Conservation (phyloP, 2,888 invertebrate genomes). For the Metopia argyrocephala region DNA sequence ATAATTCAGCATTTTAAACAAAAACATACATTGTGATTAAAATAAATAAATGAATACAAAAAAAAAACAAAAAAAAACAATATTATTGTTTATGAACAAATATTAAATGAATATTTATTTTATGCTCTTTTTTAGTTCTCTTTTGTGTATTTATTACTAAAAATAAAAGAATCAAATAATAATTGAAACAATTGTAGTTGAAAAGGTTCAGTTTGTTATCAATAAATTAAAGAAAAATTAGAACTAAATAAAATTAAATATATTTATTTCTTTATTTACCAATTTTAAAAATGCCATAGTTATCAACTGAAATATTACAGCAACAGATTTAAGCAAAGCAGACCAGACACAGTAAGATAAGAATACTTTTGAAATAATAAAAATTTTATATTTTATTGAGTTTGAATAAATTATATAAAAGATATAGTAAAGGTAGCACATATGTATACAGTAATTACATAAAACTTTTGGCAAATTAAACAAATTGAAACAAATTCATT, state of each 20-base stretch:
- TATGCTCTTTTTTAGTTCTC: neutral
- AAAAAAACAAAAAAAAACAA: neutral
- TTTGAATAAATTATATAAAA: too few species aligned
- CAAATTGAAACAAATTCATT: too few species aligned
- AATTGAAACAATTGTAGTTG: neutral
- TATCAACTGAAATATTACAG: neutral
- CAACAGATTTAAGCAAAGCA: neutral
- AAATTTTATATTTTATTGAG: too few species aligned
- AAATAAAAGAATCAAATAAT: neutral
- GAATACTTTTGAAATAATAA: too few species aligned
- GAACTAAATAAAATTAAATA: neutral
- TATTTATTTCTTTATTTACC: neutral
- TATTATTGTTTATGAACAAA: neutral
- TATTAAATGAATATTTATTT: neutral
- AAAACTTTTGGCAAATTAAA: too few species aligned
- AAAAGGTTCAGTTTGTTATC: conserved; percentile 13
- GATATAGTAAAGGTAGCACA: too few species aligned
- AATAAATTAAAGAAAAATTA: neutral
- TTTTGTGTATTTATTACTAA: neutral
- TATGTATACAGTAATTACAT: too few species aligned
- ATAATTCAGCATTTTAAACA: neutral
- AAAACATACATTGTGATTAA: neutral
- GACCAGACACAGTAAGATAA: too few species aligned
- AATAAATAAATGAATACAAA: neutral
- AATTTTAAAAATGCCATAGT: conserved; percentile 11